Evolutionary conservation across 2,888 invertebrate species (phyloP), one percentile per base, ranked within the genome.

Genomic region (Cantharis nigra): DNA sequence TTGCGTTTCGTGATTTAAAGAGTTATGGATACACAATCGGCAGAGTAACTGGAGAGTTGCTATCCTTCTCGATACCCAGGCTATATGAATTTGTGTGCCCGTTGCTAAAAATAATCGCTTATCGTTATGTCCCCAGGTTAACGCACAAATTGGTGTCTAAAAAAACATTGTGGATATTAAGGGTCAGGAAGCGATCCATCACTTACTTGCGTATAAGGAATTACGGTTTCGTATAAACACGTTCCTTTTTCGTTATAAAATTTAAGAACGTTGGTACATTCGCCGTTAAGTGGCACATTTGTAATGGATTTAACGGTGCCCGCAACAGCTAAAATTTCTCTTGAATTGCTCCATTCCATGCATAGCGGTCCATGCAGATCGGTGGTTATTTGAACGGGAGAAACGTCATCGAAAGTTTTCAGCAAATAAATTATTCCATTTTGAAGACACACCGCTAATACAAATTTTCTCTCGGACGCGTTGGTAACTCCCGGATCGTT

Each of bases 61-160:
- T 80, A 98, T 96, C 75, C 96, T 92, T 80, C 97, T 91, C 84
- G 96, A 96, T 73, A 99, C 95, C 92, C 98, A 97, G 65, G 98
- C 98, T 80, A 97, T 96, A 89, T 97, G 97, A 84, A 97, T 93
- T 85, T 95, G 94, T 69, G 96, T 95, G 13, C 98, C 98, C 3
- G 96, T 96, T 4, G 97, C 97, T 79, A 99, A 93, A 88, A 99
- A 98, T 82, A 99, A 90, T 28, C 99, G 92, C 83, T 97, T 95
- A 87, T 98, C 99, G 87, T 98, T 98, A 91, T 99, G 98, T 28
- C 98, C 99, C 99, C 99, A 99, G 9, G 98, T 98, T 85, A 99
- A 90, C 1, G 98, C 97, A 71, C 97, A 95, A 73, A 98, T 96
- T 5, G 94, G 93, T 81, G 94, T 92, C 95, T 95, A 85, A 74